phyloP scores from a whole-genome alignment of 2,113 vertebrate species.

The Ptilorrhoa leucosticta region DNA sequence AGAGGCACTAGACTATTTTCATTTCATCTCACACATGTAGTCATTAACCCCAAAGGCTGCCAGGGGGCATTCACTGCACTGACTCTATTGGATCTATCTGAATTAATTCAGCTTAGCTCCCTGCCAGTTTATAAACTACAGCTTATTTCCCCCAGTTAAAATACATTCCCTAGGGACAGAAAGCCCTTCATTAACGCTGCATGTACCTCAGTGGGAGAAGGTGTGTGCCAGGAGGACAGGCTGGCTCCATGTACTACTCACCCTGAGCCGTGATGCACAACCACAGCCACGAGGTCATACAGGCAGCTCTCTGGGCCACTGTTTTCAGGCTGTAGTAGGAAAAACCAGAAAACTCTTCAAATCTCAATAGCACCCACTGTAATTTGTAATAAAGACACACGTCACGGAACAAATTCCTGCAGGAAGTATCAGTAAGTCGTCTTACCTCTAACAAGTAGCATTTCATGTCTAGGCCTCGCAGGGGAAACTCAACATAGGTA shows the following conservation, averaged over 20 bases:
- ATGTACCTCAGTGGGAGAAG: background rate
- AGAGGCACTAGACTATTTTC: background rate
- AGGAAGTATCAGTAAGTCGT: background rate
- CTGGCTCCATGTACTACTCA: slow-evolving; percentile 73
- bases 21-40: background rate
- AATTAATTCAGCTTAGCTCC: background rate
- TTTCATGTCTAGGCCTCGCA: slow-evolving; percentile 91
- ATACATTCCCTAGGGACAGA: background rate
- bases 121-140: background rate
- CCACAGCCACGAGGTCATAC: slow-evolving; percentile 92
- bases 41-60: background rate
- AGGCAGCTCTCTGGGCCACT: slow-evolving; percentile 85
- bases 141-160: background rate
- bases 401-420: background rate
- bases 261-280: slow-evolving; percentile 97
- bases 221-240: background rate
- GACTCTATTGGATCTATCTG: fast-evolving
- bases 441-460: slow-evolving; percentile 92
- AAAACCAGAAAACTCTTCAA: background rate
- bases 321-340: slow-evolving; percentile 82
- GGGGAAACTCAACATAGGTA: slow-evolving; percentile 93
- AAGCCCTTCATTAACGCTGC: background rate
- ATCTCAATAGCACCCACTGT: background rate
- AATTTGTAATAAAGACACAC: background rate
- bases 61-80: background rate